A percentile compares a stretch with the other conserved stretches of the same genome.
Evolutionary conservation across 2,888 invertebrate species (phyloP).

Genomic region (Latrodectus elegans): DNA sequence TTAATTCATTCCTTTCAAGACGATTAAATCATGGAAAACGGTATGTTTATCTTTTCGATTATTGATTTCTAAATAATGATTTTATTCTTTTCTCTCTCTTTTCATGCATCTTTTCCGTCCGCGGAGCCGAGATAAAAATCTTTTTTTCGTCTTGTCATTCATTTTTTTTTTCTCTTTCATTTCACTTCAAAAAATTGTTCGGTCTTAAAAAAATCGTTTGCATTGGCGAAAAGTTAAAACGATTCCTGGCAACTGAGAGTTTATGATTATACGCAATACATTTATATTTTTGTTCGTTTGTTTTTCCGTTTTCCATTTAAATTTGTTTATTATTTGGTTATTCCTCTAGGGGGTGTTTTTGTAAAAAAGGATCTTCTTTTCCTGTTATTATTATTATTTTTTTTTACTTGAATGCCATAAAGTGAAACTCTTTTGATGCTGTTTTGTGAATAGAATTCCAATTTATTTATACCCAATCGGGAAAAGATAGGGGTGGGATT

Average conservation of each 20-base stretch:
- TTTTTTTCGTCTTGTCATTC: conserved; percentile 13
- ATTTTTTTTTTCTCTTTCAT: conserved; percentile 12
- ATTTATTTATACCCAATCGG: background rate
- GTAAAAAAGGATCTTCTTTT: conserved; percentile 24
- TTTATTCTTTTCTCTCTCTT: conserved; percentile 12
- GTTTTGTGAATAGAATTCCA: conserved; percentile 9
- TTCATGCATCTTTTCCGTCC: conserved; percentile 12
- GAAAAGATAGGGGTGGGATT: background rate
- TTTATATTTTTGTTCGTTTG: conserved; percentile 16
- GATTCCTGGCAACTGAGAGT: conserved; percentile 22
- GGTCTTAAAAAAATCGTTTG: conserved; percentile 19
- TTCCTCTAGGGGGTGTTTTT: conserved; percentile 26
- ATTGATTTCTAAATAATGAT: conserved; percentile 48
- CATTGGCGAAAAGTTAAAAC: conserved; percentile 27
- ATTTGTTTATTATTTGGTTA: conserved; percentile 51
- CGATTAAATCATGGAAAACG: conserved; percentile 62
- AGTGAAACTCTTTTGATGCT: conserved; percentile 29
- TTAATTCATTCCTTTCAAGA: conserved; percentile 67
- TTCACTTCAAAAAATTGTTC: background rate
- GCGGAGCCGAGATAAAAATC: conserved; percentile 43
- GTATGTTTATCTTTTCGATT: conserved; percentile 68
- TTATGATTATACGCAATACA: conserved; percentile 34
- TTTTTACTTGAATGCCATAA: background rate
- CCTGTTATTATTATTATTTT: background rate
- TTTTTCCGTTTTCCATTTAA: conserved; percentile 51